Evolutionary conservation across 92 coral and sea anemone species (phyloP), one percentile per base, ranked within the genome.

Genomic region (Epizoanthus rinbou): DNA sequence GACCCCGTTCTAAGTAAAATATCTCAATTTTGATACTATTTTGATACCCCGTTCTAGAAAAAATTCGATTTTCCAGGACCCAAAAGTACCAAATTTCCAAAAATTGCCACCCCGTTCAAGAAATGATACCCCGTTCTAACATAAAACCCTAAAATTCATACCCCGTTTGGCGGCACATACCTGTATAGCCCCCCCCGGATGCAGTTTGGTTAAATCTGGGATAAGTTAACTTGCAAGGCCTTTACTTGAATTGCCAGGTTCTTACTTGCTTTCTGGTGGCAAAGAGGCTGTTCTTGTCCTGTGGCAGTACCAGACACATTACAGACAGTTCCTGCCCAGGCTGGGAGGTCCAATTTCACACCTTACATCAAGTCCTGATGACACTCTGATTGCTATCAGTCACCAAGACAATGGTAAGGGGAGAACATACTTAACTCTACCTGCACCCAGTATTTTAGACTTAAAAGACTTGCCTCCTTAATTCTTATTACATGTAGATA

Each of bases 251-350:
- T n/a, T 65, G 28, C 11, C 68, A 96, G 99, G 99, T 18, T 92
- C 99, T 0, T 90, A 87, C 70, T 63, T 96, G 45, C 66, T 94
- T 13, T 96, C 99, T 85, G 99, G 96, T 76, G 99, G 99, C 14
- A 89, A 90, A 59, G 98, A 96, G 74, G 87, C 96, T 18, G 99
- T 96, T 13, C 84, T 96, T 5, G 99, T 96, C 22, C 76, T 92
- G 45, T 96, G 99, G 99, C 99, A 96, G 47, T 89, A 91, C 82
- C 82, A 83, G 28, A 90, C 98, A 19, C 87, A 88, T 45, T 86
- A 93, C 39, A 86, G 73, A 81, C 98, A 94, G 87, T 96, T 96
- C 65, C 91, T 91, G 58, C 98, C 99, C 75, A 89, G 99, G 69
- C 83, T 96, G 66, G 98, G 98, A 64, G 91, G 98, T 13, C 92